These are phyloP conservation scores for Plectropomus leopardus DNA, from an alignment of 2,113 vertebrate species.

Conservation along the genomic window DNA sequence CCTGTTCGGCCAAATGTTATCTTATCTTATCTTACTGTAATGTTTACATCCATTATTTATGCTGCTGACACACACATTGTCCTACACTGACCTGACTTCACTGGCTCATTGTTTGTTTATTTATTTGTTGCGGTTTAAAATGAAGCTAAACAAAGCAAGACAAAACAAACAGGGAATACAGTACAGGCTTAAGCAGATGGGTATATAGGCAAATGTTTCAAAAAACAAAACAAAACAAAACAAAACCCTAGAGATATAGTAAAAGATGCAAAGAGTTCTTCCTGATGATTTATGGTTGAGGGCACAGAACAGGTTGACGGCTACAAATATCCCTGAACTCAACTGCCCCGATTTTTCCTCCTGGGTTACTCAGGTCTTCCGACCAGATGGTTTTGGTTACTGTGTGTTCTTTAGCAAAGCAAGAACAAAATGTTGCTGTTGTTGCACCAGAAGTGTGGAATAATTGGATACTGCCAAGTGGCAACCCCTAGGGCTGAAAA, in stretches of 20 bases:
- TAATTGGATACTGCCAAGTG: too few relatives aligned
- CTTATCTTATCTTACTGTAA: not conserved
- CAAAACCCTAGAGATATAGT: too few relatives aligned
- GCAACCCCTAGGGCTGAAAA: too few relatives aligned
- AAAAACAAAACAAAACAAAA: too few relatives aligned
- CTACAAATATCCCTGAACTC: slow-evolving; percentile 9
- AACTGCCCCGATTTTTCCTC: not conserved
- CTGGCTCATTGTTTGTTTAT: not conserved
- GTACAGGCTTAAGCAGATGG: too few relatives aligned
- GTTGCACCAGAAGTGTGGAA: too few relatives aligned
- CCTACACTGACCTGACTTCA: not conserved
- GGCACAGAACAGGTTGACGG: not conserved
- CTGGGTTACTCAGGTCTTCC: slow-evolving; percentile 3
- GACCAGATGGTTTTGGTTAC: slow-evolving; percentile 25
- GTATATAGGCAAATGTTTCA: too few relatives aligned
- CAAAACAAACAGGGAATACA: too few relatives aligned
- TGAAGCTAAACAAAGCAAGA: too few relatives aligned
- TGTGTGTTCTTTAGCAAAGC: not conserved
- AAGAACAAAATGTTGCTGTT: not conserved
- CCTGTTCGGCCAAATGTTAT: not conserved
- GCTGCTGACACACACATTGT: not conserved
- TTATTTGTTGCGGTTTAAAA: too few relatives aligned
- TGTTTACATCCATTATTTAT: not conserved
- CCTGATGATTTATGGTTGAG: slow-evolving; percentile 13
- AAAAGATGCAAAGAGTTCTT: too few relatives aligned